Percentiles rank a stretch among this genome's conserved stretches.
phyloP scores from a whole-genome alignment of 1,140 invertebrate genomes.

The Scylla paramamosain region DNA sequence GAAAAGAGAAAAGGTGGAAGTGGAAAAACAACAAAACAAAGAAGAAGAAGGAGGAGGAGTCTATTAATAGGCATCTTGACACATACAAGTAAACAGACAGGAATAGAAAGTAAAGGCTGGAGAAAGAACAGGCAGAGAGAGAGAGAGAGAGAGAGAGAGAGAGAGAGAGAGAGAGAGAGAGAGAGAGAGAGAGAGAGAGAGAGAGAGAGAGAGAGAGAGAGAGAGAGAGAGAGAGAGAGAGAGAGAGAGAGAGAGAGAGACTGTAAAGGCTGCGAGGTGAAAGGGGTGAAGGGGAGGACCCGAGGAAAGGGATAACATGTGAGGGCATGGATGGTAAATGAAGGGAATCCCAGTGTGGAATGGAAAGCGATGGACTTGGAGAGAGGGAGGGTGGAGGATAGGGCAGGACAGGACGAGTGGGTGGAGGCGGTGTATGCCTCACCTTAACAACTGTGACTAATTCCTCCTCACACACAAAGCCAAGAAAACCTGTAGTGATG shows the following conservation, averaged over 20 bases:
- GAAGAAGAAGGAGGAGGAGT: not conserved
- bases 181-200: not conserved
- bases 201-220: slow-evolving; percentile 13
- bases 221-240: slow-evolving; percentile 21
- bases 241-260: not conserved
- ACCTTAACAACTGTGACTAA: not conserved
- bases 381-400: too few relatives aligned
- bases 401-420: too few relatives aligned
- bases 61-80: too few relatives aligned
- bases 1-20: not conserved
- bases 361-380: not conserved
- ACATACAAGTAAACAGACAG: too few relatives aligned
- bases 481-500: not conserved
- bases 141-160: not conserved
- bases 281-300: not conserved
- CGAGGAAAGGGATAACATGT: not conserved
- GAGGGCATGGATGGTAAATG: not conserved
- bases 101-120: not conserved
- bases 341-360: not conserved
- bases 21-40: not conserved
- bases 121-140: not conserved
- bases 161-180: slow-evolving; percentile 33
- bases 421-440: not conserved
- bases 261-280: not conserved
- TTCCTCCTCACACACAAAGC: slow-evolving; percentile 1